Evolutionary conservation across 2,888 invertebrate genomes (phyloP).

Genomic region (Morpho deidamia): DNA sequence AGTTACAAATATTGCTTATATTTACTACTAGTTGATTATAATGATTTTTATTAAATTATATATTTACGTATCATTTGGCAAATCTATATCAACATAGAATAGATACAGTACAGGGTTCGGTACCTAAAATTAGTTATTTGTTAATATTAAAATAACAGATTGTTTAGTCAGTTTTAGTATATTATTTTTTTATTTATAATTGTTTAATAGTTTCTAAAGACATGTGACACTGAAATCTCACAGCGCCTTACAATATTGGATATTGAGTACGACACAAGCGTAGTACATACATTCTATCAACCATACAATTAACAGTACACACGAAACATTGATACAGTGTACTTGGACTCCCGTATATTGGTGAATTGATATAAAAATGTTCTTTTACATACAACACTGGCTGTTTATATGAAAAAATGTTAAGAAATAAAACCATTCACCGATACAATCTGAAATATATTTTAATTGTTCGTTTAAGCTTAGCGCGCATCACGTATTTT

Average conservation of each 20-base stretch:
- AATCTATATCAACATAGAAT: too few species aligned
- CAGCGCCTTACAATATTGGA: slow-evolving; percentile 38
- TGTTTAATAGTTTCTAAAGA: background rate
- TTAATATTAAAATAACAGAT: too few species aligned
- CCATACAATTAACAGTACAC: slow-evolving; percentile 32
- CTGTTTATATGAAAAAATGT: slow-evolving; percentile 26
- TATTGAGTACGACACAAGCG: slow-evolving; percentile 53
- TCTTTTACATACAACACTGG: slow-evolving; percentile 41
- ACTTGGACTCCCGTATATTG: slow-evolving; percentile 17
- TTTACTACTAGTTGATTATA: too few species aligned
- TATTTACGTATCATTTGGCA: too few species aligned
- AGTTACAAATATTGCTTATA: too few species aligned
- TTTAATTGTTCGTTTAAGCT: background rate
- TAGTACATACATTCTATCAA: slow-evolving; percentile 36
- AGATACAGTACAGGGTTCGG: too few species aligned
- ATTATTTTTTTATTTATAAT: too few species aligned
- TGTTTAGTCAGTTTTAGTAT: too few species aligned
- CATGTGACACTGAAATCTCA: slow-evolving; percentile 32
- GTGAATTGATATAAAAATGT: slow-evolving; percentile 27
- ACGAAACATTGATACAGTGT: slow-evolving; percentile 26
- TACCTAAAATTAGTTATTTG: too few species aligned
- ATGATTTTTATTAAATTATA: too few species aligned
- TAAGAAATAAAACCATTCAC: slow-evolving; percentile 1
- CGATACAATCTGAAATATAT: background rate
- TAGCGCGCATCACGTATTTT: background rate